These are phyloP conservation scores for Meloidogyne floridensis DNA, from an alignment of 1,140 invertebrate genomes.

Conservation along the genomic window DNA sequence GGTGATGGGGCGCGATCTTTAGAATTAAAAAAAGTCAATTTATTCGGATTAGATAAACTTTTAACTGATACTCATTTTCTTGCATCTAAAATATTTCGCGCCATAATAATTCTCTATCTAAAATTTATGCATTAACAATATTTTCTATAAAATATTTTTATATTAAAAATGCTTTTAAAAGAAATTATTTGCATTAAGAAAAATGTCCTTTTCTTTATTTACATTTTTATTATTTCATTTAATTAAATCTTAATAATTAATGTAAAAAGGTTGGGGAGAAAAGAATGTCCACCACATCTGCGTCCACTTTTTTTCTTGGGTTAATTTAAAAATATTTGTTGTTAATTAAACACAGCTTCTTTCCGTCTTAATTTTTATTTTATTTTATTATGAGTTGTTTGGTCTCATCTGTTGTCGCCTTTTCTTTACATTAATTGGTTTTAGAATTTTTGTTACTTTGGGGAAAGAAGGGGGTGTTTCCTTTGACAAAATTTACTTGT, in stretches of 20 bases:
- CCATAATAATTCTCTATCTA: no score
- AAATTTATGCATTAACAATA: no score
- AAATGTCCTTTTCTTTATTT: neutral
- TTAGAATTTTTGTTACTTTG: neutral
- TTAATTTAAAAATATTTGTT: neutral
- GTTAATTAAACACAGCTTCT: neutral
- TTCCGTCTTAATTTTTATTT: neutral
- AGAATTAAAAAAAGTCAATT: no score
- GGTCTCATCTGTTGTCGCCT: neutral
- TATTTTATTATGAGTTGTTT: conserved; percentile 5
- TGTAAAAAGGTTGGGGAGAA: neutral
- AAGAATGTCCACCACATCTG: neutral
- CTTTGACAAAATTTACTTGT: neutral
- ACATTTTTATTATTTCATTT: neutral
- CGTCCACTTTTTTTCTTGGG: neutral
- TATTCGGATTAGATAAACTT: no score
- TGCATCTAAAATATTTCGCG: no score
- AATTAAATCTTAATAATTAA: neutral
- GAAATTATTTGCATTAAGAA: neutral
- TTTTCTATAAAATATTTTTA: no score
- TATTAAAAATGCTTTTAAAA: no score
- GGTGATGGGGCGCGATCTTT: no score
- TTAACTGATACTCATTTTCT: no score
- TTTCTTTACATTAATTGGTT: neutral
- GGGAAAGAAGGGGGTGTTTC: neutral